Base-by-base conservation (phyloP, 1,140 invertebrate species). In the Drosophila melanica region DNA sequence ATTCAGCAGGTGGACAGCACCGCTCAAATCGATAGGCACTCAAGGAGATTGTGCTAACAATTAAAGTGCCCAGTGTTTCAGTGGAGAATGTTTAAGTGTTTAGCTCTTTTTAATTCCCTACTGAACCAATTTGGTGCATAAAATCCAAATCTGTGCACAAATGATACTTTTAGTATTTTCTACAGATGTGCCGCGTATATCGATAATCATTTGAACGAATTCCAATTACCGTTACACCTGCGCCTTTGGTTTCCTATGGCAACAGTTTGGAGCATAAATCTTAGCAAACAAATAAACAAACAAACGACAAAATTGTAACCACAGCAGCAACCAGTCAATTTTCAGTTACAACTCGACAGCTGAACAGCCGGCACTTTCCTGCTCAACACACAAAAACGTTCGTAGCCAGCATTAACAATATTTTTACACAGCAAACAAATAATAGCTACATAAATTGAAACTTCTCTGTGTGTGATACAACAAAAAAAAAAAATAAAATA, bases 291-390 rank as follows among this genome's bases (percentile, higher is more conserved):
- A 60, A 50, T 59, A 85, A 80, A 86, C 70, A 87, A 85, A n/a
- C n/a, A n/a, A 18, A 69, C 71, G 66, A 82, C 45, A 62, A 64
- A 60, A 44, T 45, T 68, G 81, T 86, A 79, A 86, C 81, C 81
- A 87, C 67, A 86, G 81, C 64, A 86, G 82, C 81, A 86, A 58
- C 45, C 79, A 50, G 41, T 55, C 45, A 77, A 48, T 87, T 86
- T 86, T 87, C 82, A 76, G 67, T 87, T 76, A 62, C 23, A 81
- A 70, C 67, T 74, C 33, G 44, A 77, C 55, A 81, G 72, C 50
- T 64, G 48, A 63, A 64, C 47, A 20, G 69, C 81, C 81, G 81
- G 82, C 50, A 53, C 77, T 84, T 64, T 71, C 42, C 18, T 63
- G 16, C 37, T 55, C 27, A 3, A 18, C 33, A 27, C 39, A 59